A percentile compares a stretch with the other conserved stretches of the same genome.
Evolutionary conservation across 2,797 vertebrate genomes (phyloP).

Genomic region (Microchirus variegatus): DNA sequence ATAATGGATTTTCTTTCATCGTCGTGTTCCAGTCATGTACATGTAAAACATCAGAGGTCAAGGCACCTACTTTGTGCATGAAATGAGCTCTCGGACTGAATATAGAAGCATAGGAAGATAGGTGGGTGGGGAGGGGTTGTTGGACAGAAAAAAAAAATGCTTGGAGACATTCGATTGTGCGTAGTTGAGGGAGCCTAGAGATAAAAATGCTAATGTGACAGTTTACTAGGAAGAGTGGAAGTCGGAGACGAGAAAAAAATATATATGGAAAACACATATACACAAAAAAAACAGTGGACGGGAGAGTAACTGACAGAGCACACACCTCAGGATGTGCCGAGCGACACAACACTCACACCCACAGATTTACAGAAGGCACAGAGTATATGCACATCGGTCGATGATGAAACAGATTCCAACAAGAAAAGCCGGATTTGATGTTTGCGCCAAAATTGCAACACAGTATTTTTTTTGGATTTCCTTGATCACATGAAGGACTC

Average conservation of each 20-base stretch:
- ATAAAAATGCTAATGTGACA: conserved; percentile 67
- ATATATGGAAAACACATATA: not conserved
- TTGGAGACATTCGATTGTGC: conserved; percentile 69
- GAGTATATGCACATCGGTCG: conserved; percentile 42
- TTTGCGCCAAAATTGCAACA: conserved; percentile 36
- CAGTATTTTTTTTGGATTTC: conserved; percentile 46
- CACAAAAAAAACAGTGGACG: conserved; percentile 42
- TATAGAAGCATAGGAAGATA: conserved; percentile 46
- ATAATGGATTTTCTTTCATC: conserved; percentile 62
- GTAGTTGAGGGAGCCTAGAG: conserved; percentile 53
- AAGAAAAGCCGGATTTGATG: conserved; percentile 16
- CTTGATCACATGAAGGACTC: conserved; percentile 35
- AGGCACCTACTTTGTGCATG: conserved; percentile 72
- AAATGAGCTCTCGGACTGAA: conserved; percentile 66
- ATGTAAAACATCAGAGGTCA: conserved; percentile 68
- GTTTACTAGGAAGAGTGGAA: conserved; percentile 61
- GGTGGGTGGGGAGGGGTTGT: not conserved
- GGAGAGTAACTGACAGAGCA: conserved; percentile 79
- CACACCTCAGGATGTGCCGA: conserved; percentile 79
- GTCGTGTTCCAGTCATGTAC: conserved; percentile 69
- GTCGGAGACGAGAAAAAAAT: not conserved
- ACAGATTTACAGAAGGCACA: conserved; percentile 21
- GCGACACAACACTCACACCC: conserved; percentile 20
- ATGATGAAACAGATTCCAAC: conserved; percentile 46
- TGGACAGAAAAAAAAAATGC: conserved; percentile 8